phyloP scores from a whole-genome alignment of 2,797 vertebrate genomes.

The Notolabrus celidotus region DNA sequence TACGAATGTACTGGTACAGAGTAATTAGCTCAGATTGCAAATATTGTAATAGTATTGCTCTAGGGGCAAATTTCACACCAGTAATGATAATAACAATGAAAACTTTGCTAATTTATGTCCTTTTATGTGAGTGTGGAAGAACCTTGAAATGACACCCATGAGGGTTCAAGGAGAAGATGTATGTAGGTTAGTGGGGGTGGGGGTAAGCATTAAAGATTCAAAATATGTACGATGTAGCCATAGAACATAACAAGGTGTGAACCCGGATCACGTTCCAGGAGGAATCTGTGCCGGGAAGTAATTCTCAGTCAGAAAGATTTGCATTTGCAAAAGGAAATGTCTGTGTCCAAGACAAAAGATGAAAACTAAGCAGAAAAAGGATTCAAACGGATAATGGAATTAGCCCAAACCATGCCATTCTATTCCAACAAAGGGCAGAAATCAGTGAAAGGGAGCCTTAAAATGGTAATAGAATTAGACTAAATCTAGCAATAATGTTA shows the following conservation, averaged over 20 bases:
- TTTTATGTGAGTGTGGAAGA: constrained; percentile 49
- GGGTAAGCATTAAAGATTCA: constrained; percentile 49
- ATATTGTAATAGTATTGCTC: constrained; percentile 46
- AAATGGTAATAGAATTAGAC: constrained; percentile 64
- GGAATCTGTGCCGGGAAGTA: constrained; percentile 13
- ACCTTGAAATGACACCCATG: constrained; percentile 70
- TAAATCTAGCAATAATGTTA: constrained; percentile 57
- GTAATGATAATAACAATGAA: constrained; percentile 42
- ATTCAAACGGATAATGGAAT: constrained; percentile 64
- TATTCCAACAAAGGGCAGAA: constrained; percentile 52
- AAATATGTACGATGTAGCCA: constrained; percentile 54
- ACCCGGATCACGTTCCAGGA: constrained; percentile 48
- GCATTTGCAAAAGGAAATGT: constrained; percentile 38
- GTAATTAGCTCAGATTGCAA: constrained; percentile 34
- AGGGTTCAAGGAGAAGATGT: constrained; percentile 68
- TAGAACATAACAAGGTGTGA: constrained; percentile 44
- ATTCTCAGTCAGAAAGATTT: constrained; percentile 53
- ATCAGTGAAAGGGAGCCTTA: constrained; percentile 30
- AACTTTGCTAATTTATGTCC: constrained; percentile 46
- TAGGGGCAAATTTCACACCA: constrained; percentile 21
- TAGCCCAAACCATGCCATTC: constrained; percentile 45
- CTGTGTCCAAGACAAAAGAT: constrained; percentile 47
- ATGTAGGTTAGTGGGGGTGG: constrained; percentile 66
- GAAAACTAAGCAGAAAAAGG: constrained; percentile 50
- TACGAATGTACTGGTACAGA: constrained; percentile 21